phyloP scores from a whole-genome alignment of 2,113 vertebrate species.

The Psilopogon haemacephalus region DNA sequence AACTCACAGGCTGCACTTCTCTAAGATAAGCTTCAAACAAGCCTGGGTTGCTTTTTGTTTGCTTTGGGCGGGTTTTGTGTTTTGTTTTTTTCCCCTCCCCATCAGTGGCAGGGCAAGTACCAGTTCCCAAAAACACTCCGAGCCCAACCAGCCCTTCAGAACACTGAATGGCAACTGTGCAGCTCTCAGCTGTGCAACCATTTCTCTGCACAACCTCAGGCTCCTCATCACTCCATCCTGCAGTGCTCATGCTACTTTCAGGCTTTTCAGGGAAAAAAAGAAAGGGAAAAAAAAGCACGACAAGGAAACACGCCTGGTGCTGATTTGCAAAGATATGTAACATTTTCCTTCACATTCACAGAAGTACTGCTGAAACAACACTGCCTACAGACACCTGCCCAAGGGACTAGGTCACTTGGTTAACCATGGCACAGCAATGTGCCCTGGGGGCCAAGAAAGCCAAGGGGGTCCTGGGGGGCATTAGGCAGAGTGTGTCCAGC shows the following conservation, averaged over 20 bases:
- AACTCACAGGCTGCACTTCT: neutral
- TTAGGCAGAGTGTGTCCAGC: too few relatives aligned
- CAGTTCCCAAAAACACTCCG: neutral
- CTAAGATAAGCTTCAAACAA: neutral
- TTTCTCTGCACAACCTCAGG: neutral
- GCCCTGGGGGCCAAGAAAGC: too few relatives aligned
- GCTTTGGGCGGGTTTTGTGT: too few relatives aligned
- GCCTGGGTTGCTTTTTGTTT: too few relatives aligned
- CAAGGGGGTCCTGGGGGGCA: too few relatives aligned
- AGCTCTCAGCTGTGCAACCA: neutral
- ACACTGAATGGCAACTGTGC: neutral
- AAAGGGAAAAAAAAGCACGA: neutral
- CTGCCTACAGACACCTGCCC: neutral
- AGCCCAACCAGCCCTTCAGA: neutral
- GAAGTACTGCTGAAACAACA: neutral
- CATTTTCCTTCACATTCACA: neutral
- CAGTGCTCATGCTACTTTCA: neutral
- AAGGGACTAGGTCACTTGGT: neutral
- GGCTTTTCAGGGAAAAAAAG: neutral
- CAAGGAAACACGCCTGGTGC: accelerated
- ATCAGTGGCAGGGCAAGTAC: too few relatives aligned
- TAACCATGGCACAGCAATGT: too few relatives aligned
- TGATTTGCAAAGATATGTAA: neutral
- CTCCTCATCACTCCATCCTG: neutral
- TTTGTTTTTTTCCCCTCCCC: too few relatives aligned